Conservation (phyloP, 2,888 invertebrate genomes). For the Eremobia ochroleuca region DNA sequence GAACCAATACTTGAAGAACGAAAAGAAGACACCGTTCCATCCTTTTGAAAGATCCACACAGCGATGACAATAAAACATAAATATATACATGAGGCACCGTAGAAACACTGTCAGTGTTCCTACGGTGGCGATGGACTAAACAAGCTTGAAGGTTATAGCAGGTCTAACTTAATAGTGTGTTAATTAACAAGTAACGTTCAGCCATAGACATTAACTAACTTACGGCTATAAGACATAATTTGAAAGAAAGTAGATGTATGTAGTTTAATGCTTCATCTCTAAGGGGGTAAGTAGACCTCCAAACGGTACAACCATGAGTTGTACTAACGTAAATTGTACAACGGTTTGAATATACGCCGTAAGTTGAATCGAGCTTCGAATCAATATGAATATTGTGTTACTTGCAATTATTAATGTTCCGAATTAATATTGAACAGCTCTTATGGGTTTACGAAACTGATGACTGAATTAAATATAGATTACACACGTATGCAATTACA, state of each 20-base stretch:
- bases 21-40: background rate
- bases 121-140: background rate
- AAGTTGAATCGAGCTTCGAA: constrained; percentile 49
- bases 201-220: constrained; percentile 19
- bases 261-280: constrained; percentile 47
- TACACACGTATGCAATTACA: background rate
- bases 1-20: background rate
- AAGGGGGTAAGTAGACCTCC: constrained; percentile 59
- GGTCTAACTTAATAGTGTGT: constrained; percentile 13
- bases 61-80: background rate
- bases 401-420: constrained; percentile 37
- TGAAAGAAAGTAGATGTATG: constrained; percentile 55
- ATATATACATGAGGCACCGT: background rate
- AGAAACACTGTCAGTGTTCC: background rate
- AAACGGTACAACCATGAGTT: constrained; percentile 61
- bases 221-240: constrained; percentile 42
- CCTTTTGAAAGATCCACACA: background rate
- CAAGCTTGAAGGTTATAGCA: background rate
- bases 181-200: constrained; percentile 23
- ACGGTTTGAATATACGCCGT: constrained; percentile 60
- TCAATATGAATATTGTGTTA: constrained; percentile 52
- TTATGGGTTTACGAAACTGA: background rate
- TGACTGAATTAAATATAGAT: background rate
- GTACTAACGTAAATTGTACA: constrained; percentile 60
- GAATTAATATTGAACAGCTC: constrained; percentile 4